Base-by-base conservation (phyloP, 2,888 invertebrate species). In the Cerceris rybyensis region DNA sequence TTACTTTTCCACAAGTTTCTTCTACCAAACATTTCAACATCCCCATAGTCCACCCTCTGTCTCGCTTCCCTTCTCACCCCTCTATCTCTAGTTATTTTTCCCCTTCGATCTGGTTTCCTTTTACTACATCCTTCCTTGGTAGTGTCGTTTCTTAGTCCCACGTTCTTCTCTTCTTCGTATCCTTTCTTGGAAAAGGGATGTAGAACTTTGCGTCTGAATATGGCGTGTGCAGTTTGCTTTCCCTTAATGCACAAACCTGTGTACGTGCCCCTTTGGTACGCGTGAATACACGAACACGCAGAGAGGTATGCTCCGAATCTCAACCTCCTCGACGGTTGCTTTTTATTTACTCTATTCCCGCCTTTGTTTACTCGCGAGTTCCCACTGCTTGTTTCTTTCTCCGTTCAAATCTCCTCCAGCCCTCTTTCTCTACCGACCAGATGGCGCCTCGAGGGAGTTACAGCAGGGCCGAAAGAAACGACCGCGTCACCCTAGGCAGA, bases 301-400 rank as follows among this genome's bases (percentile, higher is more conserved):
- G 57, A n/a, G 57, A 14, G 70, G 39, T 49, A 50, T 49, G 57
- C 61, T 13, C 55, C 70, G 74, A 84, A 78, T 79, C 83, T 86
- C 83, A 73, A 85, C 81, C 85, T 82, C 67, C 75, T 68, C 64
- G 67, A 64, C 82, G 84, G 84, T 87, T 88, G 87, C 88, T 90
- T 89, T 89, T 90, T 91, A 91, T 91, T 91, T 91, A 90, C 90
- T 84, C 89, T 88, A 88, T 91, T 90, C 88, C 87, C 86, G 83
- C 86, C 85, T 88, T 90, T 91, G 89, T 91, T 91, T 90, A 90
- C 90, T 87, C 86, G 81, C 84, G 86, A 81, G 83, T 85, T 83
- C 83, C 82, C 69, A 64, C 66, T 65, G 69, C 59, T 78, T 71
- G 79, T 60, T 61, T 69, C 54, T 58, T 77, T 67, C 14, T 0